Conservation (phyloP, 2,113 vertebrate species). For the Neodon shergylaensis region DNA sequence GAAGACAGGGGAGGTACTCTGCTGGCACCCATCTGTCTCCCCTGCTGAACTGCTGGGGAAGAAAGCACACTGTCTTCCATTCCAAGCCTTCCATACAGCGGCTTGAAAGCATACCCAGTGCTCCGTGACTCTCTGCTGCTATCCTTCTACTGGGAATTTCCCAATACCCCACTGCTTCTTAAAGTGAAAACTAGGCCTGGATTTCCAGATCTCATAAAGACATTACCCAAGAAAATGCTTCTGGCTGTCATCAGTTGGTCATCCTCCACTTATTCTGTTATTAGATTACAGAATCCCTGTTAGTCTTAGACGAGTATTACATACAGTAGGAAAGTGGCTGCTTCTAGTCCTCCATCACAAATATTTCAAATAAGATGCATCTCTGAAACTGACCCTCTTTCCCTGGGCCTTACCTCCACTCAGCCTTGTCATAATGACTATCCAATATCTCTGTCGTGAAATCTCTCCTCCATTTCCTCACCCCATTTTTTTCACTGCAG, state of each 20-base stretch:
- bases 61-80: neutral
- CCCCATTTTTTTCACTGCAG: neutral
- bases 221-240: neutral
- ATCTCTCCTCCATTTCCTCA: neutral
- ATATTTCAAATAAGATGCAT: neutral
- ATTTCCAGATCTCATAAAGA: neutral
- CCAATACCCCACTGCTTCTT: neutral
- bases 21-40: neutral
- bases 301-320: neutral
- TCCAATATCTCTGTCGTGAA: neutral
- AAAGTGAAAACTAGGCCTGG: conserved; percentile 38
- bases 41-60: neutral
- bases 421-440: neutral
- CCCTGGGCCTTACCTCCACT: neutral
- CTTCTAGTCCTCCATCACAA: neutral
- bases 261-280: neutral
- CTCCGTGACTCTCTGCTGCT: neutral
- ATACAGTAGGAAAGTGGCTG: neutral
- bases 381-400: neutral
- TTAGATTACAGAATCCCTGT: neutral
- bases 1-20: neutral
- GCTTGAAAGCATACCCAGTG: neutral
- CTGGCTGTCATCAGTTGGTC: conserved; percentile 12
- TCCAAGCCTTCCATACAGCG: neutral
- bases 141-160: neutral